These are phyloP conservation scores for Epinotia nisella DNA, from an alignment of 2,888 invertebrate species.

Conservation along the genomic window DNA sequence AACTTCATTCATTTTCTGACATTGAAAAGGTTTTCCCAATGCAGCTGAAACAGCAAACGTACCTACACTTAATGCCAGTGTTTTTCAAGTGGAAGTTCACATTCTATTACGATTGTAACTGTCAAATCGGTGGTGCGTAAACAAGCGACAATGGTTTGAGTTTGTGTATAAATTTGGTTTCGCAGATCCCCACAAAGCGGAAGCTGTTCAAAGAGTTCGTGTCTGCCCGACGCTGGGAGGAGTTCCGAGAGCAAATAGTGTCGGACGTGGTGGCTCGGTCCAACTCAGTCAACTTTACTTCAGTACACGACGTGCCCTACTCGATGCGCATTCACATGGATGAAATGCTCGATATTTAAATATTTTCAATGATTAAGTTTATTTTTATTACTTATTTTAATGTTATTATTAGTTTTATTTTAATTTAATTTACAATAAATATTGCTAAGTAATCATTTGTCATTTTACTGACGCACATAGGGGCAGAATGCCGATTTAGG, in stretches of 20 bases:
- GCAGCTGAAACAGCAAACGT: not conserved
- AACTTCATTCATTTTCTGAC: too few relatives aligned
- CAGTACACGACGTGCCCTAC: slow-evolving; percentile 87
- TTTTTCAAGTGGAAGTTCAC: not conserved
- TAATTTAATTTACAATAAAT: slow-evolving; percentile 1
- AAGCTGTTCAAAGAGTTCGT: slow-evolving; percentile 84
- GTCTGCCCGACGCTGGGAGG: slow-evolving; percentile 83
- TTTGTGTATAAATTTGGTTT: slow-evolving; percentile 15
- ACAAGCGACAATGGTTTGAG: not conserved
- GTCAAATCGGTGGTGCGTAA: slow-evolving; percentile 5
- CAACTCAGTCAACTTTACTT: slow-evolving; percentile 82
- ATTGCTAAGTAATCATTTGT: not conserved
- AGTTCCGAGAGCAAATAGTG: slow-evolving; percentile 80
- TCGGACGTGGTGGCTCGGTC: slow-evolving; percentile 77
- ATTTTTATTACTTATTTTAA: not conserved
- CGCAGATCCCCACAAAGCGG: slow-evolving; percentile 83
- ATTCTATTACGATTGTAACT: not conserved
- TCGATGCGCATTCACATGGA: slow-evolving; percentile 86
- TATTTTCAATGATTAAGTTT: not conserved
- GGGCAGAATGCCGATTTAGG: too few relatives aligned
- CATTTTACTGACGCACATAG: not conserved
- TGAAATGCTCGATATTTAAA: slow-evolving; percentile 77
- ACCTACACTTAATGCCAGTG: not conserved
- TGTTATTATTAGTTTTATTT: slow-evolving; percentile 4
- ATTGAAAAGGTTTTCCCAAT: not conserved